Evolutionary conservation across 2,113 vertebrate genomes (phyloP), one percentile per base, ranked within the genome.

Genomic region (Tachysurus vachellii): DNA sequence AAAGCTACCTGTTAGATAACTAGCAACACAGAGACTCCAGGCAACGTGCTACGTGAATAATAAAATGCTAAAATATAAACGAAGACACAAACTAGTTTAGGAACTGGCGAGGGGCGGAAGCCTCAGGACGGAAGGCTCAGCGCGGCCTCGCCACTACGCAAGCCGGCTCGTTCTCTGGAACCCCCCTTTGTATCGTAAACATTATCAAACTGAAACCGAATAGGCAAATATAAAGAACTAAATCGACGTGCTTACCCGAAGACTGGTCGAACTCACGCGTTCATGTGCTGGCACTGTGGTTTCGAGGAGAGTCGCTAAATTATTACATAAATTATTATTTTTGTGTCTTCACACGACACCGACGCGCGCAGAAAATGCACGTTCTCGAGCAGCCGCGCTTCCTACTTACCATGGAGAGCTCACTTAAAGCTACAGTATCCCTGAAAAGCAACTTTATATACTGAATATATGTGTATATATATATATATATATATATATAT

Each of bases 341-440:
- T 88, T 86, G 56, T n/a, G 71, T 64, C 84, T 87, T 84, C 84
- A 85, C 89, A 89, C 59, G 70, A 71, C 82, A 73, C 88, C 83
- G 57, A 84, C 64, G 80, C 88, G 91, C 91, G 92, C 89, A 87
- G 59, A 66, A 28, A 84, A 85, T 85, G 88, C 91, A 82, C 89
- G 79, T 47, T 87, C 71, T 82, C 87, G 57, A 82, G 70, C 83
- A 80, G 85, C 88, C 88, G 73, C 61, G 59, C 73, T 84, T 89
- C 87, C 79, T 83, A 86, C 87, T 89, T 71, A 87, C 88, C 87
- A 81, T 85, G 23, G 75, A 73, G 88, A 88, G 85, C 76, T 87
- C 84, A 54, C 80, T 92, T 91, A 91, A 91, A 91, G 90, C 62
- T 28, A 85, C 88, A 89, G 88, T 82, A 31, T 82, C 36, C 80